Evolutionary conservation across 2,888 invertebrate species (phyloP), one percentile per base, ranked within the genome.

Genomic region (Ceriagrion tenellum): DNA sequence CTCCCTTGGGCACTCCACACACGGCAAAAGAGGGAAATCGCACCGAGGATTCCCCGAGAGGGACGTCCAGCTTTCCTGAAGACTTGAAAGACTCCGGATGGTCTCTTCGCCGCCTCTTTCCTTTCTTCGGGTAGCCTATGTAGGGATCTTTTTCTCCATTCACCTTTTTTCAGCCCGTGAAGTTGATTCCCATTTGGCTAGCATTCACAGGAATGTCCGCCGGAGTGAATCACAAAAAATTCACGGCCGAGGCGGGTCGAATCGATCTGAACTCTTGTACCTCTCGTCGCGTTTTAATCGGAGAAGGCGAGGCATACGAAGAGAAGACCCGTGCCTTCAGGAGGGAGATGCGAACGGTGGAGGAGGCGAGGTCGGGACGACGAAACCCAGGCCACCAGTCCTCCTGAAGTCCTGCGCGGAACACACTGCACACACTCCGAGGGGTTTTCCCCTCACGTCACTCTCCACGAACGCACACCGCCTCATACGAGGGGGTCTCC

Each of bases 301-400:
- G 26, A 55, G 55, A 23, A n/a, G 56, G 56, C 18, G 47, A 81
- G 56, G 91, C 18, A 63, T 63, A 47, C 0, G 1, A 26, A 69
- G 26, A n/a, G 69, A 69, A 69, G 69, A 81, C 74, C 10, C 10
- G 30, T 10, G 30, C 16, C 30, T 16, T 3, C 81, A 0, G 69
- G 69, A 69, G 91, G 93, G 93, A 93, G 93, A 93, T 40, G 93
- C 93, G 47, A 93, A 93, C 93, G 93, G 74, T 93, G 93, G 93
- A 69, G 69, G 93, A 93, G 93, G 40, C 91, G 47, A 40, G 23
- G 35, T 3, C 18, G 47, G 47, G 89, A 20, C 23, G 26, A 16
- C 35, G 55, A 16, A 47, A 26, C 4, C 40, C 40, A 81, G 81
- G 30, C 35, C 1, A 16, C 6, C 81, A 26, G 26, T 88, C 26